These are phyloP conservation scores for Oscheius onirici DNA, from an alignment of 2,888 invertebrate genomes.

Conservation along the genomic window DNA sequence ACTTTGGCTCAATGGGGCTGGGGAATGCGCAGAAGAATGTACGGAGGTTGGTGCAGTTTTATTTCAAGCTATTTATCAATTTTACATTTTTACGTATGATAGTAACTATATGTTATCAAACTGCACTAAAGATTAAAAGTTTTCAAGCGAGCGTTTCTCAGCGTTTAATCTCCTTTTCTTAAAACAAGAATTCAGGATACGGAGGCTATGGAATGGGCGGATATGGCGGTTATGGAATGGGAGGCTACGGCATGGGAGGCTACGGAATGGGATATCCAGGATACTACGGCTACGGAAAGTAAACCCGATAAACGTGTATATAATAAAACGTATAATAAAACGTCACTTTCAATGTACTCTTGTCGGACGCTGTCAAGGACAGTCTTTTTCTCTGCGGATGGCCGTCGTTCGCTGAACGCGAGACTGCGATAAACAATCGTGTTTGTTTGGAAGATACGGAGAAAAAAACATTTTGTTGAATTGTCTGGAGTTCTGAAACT, in stretches of 20 bases:
- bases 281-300: neutral
- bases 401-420: neutral
- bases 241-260: conserved; percentile 3
- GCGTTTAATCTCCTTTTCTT: too few species aligned
- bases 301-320: neutral
- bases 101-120: neutral
- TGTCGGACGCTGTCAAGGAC: neutral
- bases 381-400: neutral
- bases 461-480: too few species aligned
- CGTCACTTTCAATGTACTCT: neutral
- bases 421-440: neutral
- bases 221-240: conserved; percentile 6
- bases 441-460: too few species aligned
- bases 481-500: too few species aligned
- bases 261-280: neutral
- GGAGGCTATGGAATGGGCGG: neutral
- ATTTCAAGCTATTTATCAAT: too few species aligned
- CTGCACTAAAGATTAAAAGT: neutral
- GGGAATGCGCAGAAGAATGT: too few species aligned
- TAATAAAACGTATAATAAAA: neutral
- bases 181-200: neutral
- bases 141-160: too few species aligned
- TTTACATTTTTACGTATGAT: conserved; percentile 24
- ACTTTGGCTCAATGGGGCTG: neutral
- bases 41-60: too few species aligned